Percentiles rank a stretch among this genome's conserved stretches.
Conservation (phyloP, 1,140 invertebrate genomes). For the Antheraea pernyi region DNA sequence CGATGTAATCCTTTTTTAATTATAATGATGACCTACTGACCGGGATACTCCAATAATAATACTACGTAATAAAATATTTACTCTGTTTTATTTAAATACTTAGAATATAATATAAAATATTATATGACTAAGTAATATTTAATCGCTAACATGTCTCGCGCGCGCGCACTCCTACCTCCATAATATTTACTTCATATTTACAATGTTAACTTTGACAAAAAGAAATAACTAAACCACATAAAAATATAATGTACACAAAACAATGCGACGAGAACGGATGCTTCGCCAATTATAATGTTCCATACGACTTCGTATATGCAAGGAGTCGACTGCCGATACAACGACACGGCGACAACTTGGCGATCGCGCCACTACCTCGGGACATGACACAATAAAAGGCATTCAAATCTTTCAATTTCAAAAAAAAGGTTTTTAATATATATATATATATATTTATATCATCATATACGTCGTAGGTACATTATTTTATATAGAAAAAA, state of each 20-base stretch:
- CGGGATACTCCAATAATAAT: slow-evolving; percentile 58
- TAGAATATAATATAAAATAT: slow-evolving; percentile 74
- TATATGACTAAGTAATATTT: slow-evolving; percentile 70
- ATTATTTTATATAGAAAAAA: slow-evolving; percentile 76
- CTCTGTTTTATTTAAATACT: slow-evolving; percentile 76
- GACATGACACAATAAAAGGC: slow-evolving; percentile 49
- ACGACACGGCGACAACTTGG: slow-evolving; percentile 31
- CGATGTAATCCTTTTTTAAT: slow-evolving; percentile 4
- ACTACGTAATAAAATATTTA: slow-evolving; percentile 70
- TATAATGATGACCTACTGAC: slow-evolving; percentile 34
- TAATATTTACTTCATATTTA: slow-evolving; percentile 6
- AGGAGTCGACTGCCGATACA: background rate
- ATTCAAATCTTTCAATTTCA: slow-evolving; percentile 58
- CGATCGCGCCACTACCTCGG: background rate
- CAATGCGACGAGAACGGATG: background rate
- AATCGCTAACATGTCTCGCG: slow-evolving; percentile 38
- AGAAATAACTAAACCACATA: background rate
- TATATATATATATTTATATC: slow-evolving; percentile 36
- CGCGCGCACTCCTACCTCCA: slow-evolving; percentile 13
- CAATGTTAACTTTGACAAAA: slow-evolving; percentile 5
- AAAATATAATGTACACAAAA: slow-evolving; percentile 7
- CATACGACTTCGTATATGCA: background rate
- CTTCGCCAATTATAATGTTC: background rate
- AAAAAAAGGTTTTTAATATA: slow-evolving; percentile 68
- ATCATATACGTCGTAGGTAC: slow-evolving; percentile 72